A percentile compares a stretch with the other conserved stretches of the same genome.
phyloP scores from a whole-genome alignment of 2,888 invertebrate genomes.

The Epiperipatus broadwayi region DNA sequence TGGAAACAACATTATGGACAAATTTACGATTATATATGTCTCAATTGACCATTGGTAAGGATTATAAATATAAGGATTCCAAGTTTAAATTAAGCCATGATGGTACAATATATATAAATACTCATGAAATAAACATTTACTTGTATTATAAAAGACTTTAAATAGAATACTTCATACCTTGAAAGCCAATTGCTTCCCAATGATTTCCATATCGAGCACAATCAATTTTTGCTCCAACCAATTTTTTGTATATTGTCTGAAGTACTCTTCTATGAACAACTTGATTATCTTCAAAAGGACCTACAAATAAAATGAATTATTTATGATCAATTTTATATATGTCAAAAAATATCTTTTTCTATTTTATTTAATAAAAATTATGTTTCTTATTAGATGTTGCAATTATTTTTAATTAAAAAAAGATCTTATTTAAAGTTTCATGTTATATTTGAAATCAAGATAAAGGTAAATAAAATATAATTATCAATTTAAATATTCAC shows the following conservation, averaged over 20 bases:
- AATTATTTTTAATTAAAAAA: too few species aligned
- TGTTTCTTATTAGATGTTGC: too few species aligned
- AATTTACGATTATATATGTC: too few species aligned
- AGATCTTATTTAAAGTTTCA: too few species aligned
- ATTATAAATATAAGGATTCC: too few species aligned
- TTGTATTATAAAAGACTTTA: neutral
- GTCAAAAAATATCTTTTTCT: neutral
- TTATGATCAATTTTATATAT: neutral
- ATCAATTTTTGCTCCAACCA: constrained; percentile 30
- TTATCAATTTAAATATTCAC: too few species aligned
- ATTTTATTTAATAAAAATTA: neutral
- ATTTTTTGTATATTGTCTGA: constrained; percentile 31
- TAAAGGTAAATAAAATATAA: too few species aligned
- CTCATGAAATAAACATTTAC: neutral
- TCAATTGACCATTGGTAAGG: too few species aligned
- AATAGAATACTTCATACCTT: constrained; percentile 24
- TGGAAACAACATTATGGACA: too few species aligned
- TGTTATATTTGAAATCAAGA: too few species aligned
- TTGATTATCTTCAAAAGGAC: constrained; percentile 29
- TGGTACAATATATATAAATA: too few species aligned
- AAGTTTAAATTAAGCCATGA: too few species aligned
- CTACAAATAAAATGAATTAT: constrained; percentile 20
- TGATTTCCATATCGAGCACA: constrained; percentile 33
- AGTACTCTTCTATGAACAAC: constrained; percentile 29
- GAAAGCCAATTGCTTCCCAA: constrained; percentile 38